Evolutionary conservation across 2,113 vertebrate species (phyloP).

Genomic region (Pycnonotus jocosus): DNA sequence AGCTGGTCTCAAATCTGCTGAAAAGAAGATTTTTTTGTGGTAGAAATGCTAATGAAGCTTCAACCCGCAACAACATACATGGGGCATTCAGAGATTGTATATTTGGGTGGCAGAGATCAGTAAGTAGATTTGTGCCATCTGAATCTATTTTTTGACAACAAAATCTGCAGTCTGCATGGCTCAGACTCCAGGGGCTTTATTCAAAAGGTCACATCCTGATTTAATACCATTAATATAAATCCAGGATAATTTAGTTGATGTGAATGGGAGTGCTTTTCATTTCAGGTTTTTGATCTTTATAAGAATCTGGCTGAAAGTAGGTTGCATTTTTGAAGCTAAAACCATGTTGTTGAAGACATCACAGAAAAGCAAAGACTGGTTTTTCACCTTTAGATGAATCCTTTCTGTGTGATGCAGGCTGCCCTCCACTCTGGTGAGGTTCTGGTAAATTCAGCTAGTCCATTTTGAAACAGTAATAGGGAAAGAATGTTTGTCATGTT

Average conservation of each 20-base stretch:
- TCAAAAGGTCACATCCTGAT: not conserved
- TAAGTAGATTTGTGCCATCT: not conserved
- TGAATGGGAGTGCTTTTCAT: not conserved
- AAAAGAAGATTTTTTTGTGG: conserved; percentile 14
- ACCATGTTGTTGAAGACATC: not conserved
- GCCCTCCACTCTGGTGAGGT: not conserved
- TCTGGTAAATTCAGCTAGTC: not conserved
- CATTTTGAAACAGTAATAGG: not conserved
- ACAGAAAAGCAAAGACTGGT: not conserved
- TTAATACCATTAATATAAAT: not conserved
- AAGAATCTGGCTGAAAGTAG: not conserved
- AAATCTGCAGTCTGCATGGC: not conserved
- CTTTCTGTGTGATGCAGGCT: not conserved
- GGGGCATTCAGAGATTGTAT: not conserved
- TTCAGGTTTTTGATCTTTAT: not conserved
- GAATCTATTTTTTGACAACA: not conserved
- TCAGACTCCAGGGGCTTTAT: not conserved
- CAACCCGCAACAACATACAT: not conserved
- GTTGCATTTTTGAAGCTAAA: not conserved
- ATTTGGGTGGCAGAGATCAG: not conserved
- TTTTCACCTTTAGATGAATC: not conserved
- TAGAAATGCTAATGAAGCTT: conserved; percentile 13
- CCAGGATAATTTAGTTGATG: not conserved
- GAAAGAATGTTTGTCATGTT: not conserved
- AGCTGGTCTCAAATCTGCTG: not conserved